Percentiles rank a stretch among this genome's conserved stretches.
These are phyloP conservation scores for Paraescarpia echinospica DNA, from an alignment of 1,140 invertebrate species.

Conservation along the genomic window DNA sequence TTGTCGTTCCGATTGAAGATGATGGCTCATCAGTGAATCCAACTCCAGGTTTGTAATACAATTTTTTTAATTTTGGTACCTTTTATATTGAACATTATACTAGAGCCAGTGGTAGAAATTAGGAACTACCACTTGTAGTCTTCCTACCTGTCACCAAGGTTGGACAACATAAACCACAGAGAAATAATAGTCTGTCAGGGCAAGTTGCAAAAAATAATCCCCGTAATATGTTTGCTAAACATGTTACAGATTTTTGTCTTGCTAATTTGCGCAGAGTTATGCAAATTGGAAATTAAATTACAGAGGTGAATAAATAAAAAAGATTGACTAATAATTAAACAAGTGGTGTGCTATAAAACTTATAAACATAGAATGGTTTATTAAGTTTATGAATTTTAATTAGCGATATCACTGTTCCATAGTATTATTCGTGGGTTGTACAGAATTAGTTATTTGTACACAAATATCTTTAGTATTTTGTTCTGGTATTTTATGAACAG, in stretches of 20 bases:
- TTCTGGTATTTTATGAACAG: background rate
- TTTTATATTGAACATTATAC: no score
- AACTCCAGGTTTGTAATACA: background rate
- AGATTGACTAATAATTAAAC: background rate
- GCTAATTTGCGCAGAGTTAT: no score
- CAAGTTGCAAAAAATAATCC: no score
- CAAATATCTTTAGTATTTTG: background rate
- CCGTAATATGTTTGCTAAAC: no score
- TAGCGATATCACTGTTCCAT: background rate
- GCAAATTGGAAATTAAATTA: no score
- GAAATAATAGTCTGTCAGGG: no score
- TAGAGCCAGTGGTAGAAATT: no score
- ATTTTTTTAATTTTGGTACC: no score
- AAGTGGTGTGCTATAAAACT: background rate
- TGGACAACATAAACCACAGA: background rate
- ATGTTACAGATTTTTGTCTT: no score
- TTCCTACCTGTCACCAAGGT: no score
- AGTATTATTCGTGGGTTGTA: background rate
- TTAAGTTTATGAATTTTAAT: background rate
- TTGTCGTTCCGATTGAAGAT: background rate
- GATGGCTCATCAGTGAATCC: background rate
- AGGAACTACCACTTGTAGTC: no score
- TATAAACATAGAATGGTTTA: background rate
- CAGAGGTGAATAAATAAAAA: background rate
- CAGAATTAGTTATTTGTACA: background rate